Conservation (phyloP, 2,797 vertebrate genomes). For the Jordanella pulchra region DNA sequence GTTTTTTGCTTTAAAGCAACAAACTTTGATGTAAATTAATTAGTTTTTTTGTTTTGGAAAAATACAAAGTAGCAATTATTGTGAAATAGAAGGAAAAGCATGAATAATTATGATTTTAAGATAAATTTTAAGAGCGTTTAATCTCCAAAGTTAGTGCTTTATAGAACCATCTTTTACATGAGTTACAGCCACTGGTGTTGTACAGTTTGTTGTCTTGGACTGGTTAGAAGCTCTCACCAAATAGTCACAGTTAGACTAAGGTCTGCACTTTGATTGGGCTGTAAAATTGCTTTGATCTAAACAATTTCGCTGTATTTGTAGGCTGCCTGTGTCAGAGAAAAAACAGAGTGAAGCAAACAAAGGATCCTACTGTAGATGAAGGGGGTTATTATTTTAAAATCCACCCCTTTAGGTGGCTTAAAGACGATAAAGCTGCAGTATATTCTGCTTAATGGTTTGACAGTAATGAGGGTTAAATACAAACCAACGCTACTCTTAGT, state of each 20-base stretch:
- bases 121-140: background rate
- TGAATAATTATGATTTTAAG: background rate
- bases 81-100: background rate
- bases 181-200: background rate
- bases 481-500: background rate
- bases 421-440: background rate
- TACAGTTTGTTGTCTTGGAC: background rate
- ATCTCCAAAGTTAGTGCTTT: background rate
- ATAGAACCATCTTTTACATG: background rate
- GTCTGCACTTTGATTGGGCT: no score
- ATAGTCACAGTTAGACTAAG: background rate
- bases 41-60: background rate
- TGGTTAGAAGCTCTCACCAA: background rate
- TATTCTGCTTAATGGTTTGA: background rate
- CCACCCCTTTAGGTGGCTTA: background rate
- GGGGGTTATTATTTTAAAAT: no score
- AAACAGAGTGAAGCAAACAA: no score
- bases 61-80: background rate
- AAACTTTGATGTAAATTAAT: background rate
- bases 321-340: no score
- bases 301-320: no score
- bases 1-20: background rate
- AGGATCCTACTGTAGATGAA: no score
- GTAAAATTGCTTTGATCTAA: no score
- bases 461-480: background rate